A percentile compares a stretch with the other conserved stretches of the same genome.
These are phyloP conservation scores for Onychorhynchus coronatus DNA, from an alignment of 2,113 vertebrate genomes.

Conservation along the genomic window DNA sequence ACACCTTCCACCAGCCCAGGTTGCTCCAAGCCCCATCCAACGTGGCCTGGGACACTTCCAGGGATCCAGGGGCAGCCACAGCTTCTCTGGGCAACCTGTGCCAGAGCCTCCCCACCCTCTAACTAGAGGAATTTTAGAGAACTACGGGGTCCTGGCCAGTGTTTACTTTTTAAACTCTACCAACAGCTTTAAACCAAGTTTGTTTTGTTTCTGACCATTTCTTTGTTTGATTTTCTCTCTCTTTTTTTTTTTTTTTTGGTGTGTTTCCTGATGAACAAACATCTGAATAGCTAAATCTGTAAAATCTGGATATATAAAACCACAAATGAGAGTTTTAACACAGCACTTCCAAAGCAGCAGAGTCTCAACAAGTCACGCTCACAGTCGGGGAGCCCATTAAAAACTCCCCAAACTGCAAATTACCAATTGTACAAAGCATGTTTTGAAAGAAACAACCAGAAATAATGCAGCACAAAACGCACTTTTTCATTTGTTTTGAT, in stretches of 20 bases:
- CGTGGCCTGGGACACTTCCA: accelerated
- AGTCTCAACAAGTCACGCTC: neutral
- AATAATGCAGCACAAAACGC: neutral
- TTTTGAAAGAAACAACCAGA: neutral
- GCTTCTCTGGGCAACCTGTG: no score
- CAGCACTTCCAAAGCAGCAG: neutral
- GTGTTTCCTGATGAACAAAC: neutral
- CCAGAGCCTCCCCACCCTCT: no score
- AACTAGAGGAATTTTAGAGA: neutral
- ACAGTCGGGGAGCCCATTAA: neutral
- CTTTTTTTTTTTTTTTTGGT: neutral
- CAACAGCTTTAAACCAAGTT: neutral
- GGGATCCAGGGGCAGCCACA: neutral
- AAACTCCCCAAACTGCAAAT: conserved; percentile 14
- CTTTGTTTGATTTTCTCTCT: neutral
- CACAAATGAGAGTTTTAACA: neutral
- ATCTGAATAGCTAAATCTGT: neutral
- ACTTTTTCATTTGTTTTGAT: conserved; percentile 16
- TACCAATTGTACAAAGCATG: neutral
- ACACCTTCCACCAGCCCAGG: neutral
- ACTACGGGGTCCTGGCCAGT: neutral
- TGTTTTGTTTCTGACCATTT: neutral
- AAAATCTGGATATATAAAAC: neutral
- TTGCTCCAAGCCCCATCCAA: accelerated
- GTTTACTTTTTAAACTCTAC: neutral